phyloP scores from a whole-genome alignment of 2,888 invertebrate species.

The Vanessa cardui region DNA sequence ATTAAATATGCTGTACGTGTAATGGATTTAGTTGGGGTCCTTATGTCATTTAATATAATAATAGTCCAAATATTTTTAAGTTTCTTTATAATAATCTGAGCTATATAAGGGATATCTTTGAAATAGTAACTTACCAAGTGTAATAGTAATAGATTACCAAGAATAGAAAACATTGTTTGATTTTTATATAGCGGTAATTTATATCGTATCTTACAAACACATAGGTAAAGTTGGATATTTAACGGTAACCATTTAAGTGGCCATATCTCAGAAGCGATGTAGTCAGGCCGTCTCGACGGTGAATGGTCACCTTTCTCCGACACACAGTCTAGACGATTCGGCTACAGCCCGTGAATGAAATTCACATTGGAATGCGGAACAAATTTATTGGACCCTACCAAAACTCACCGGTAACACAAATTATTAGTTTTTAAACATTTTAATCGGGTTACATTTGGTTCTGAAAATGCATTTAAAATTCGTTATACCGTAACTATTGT shows the following conservation, averaged over 20 bases:
- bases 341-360: constrained; percentile 78
- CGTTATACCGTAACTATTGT: neutral
- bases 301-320: constrained; percentile 83
- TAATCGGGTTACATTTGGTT: neutral
- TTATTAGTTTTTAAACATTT: neutral
- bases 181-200: constrained; percentile 19
- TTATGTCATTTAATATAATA: neutral
- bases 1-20: neutral
- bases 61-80: neutral
- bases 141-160: neutral
- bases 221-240: constrained; percentile 43
- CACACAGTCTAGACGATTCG: constrained; percentile 78
- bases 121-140: neutral
- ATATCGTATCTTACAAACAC: constrained; percentile 28
- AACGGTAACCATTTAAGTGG: constrained; percentile 62
- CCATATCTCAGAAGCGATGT: constrained; percentile 61
- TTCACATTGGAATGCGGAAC: constrained; percentile 79
- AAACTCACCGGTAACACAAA: constrained; percentile 50
- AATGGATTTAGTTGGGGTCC: neutral
- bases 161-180: constrained; percentile 12
- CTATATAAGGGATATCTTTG: neutral
- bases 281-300: constrained; percentile 64
- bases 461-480: neutral
- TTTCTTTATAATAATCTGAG: neutral
- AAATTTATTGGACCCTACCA: constrained; percentile 65